Evolutionary conservation across 1,140 invertebrate species (phyloP), one percentile per base, ranked within the genome.

Genomic region (Patella vulgata): DNA sequence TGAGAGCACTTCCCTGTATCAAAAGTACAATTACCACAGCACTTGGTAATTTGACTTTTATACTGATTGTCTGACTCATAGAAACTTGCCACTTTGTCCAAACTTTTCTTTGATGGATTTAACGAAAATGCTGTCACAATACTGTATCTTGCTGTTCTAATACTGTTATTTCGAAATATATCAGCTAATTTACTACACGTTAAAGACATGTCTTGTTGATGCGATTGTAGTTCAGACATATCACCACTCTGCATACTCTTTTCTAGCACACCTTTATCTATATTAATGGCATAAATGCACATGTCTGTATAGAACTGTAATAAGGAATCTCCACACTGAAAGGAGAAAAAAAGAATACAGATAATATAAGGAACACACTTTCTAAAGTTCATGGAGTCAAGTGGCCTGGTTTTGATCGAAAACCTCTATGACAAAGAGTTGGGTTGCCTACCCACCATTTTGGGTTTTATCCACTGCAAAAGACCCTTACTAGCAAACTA

Each of bases 221-320:
- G 62, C 19, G 63, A 63, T 36, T 52, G 40, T 21, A 72, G 57
- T 25, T 65, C 70, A 12, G 73, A 74, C 57, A 70, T 68, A 27
- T 71, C 63, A 1, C 66, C 63, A 17, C 71, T 62, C 56, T 72
- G 66, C 53, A 71, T 67, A 33, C 65, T 59, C 42, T 72, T 70
- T 44, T 78, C 76, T 65, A 68, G 66, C 9, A 59, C 62, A 12
- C 71, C 70, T 56, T 76, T 78, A 56, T 78, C 76, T 8, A 76
- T 54, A 56, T 78, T 78, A 21, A 78, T 66, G 14, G 76, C 73
- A 69, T 74, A 78, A 11, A 78, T 68, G 56, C 70, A 74, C 62
- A 78, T 59, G 58, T 78, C 73, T 42, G 72, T 71, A 36, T 74
- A 75, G 5, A 78, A 62, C 48, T 78, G 74, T 4, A 75, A 47